A percentile compares a stretch with the other conserved stretches of the same genome.
phyloP scores from a whole-genome alignment of 2,113 vertebrate species.

The Neogale vison region DNA sequence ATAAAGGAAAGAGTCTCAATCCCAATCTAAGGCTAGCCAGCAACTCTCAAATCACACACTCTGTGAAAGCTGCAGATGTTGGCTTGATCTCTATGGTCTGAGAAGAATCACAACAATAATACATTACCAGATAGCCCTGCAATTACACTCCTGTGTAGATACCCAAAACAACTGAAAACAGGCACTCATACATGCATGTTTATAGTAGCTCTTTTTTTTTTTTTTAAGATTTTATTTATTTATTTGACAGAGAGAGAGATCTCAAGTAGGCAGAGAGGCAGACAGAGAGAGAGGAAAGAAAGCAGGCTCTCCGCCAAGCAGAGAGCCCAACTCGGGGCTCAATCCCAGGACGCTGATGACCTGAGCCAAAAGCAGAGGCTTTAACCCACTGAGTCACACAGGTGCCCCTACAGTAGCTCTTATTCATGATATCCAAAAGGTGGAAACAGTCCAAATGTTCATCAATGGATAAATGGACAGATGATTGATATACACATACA shows the following conservation, averaged over 20 bases:
- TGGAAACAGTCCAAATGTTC: not conserved
- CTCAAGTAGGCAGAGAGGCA: too few species aligned
- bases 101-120: slow-evolving; percentile 14
- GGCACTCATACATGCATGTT: not conserved
- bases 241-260: too few species aligned
- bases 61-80: slow-evolving; percentile 1
- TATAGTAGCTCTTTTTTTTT: not conserved
- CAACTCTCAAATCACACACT: slow-evolving; percentile 20
- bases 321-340: too few species aligned
- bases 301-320: too few species aligned
- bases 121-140: not conserved
- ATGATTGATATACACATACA: not conserved
- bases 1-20: slow-evolving; percentile 52
- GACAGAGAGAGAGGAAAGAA: too few species aligned
- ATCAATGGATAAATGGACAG: not conserved
- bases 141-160: not conserved
- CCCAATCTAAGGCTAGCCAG: slow-evolving; percentile 24
- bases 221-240: too few species aligned
- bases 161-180: not conserved
- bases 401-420: not conserved
- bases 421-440: not conserved
- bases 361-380: too few species aligned
- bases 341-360: too few species aligned
- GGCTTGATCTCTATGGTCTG: not conserved
- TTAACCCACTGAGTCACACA: too few species aligned